These are phyloP conservation scores for Lates calcarifer DNA, from an alignment of 2,113 vertebrate species.

Conservation along the genomic window DNA sequence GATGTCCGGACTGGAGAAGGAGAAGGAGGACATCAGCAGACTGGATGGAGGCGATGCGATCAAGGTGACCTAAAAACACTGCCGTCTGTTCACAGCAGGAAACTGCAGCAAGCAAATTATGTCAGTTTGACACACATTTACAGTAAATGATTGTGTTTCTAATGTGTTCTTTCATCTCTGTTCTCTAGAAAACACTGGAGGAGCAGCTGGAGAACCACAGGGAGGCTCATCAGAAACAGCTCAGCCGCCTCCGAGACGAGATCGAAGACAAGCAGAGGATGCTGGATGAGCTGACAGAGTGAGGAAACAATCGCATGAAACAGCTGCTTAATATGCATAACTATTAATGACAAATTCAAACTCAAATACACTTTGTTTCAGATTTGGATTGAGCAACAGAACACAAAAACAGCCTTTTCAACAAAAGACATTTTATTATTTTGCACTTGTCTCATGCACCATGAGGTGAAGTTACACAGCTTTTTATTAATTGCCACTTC, in stretches of 20 bases:
- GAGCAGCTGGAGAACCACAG: conserved; percentile 94
- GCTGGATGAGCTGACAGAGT: conserved; percentile 94
- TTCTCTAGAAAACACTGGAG: conserved; percentile 84
- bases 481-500: background rate
- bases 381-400: too few species aligned
- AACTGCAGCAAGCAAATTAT: background rate
- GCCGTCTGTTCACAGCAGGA: background rate
- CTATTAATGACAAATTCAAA: too few species aligned
- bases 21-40: conserved; percentile 67
- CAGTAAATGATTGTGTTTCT: background rate
- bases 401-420: too few species aligned
- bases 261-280: conserved; percentile 94
- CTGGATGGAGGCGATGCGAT: conserved; percentile 57
- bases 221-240: conserved; percentile 93
- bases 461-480: too few species aligned
- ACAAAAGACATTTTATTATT: too few species aligned
- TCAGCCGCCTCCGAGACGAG: conserved; percentile 91
- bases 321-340: too few species aligned
- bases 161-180: background rate
- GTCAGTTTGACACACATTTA: background rate
- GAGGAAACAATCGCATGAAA: too few species aligned
- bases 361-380: too few species aligned
- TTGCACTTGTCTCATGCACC: too few species aligned
- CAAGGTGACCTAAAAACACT: conserved; percentile 34
- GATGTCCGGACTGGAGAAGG: conserved; percentile 64